Conservation (phyloP, 2,113 vertebrate genomes). For the Arizona elegans region DNA sequence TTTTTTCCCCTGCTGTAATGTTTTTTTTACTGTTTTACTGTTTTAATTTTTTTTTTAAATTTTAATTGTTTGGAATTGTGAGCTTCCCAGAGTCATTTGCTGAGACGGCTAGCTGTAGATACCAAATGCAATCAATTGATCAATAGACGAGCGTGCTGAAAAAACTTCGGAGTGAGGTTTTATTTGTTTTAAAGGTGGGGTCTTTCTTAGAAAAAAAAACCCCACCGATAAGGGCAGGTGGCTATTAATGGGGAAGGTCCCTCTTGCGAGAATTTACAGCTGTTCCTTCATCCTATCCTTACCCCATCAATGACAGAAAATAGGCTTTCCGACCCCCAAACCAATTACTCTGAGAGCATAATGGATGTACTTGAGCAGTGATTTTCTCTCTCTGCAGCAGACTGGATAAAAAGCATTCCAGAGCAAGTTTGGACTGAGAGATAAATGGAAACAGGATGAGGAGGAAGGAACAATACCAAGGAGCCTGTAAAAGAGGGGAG, state of each 20-base stretch:
- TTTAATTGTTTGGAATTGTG: background rate
- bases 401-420: slow-evolving; percentile 28
- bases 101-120: background rate
- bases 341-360: slow-evolving; percentile 53
- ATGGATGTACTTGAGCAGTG: slow-evolving; percentile 15
- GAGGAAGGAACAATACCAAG: background rate
- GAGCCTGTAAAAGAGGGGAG: background rate
- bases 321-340: slow-evolving; percentile 22
- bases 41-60: background rate
- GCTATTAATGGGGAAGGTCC: slow-evolving; percentile 27
- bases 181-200: slow-evolving; percentile 11
- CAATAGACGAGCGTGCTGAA: background rate
- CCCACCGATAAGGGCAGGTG: slow-evolving; percentile 5
- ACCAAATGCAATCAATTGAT: background rate
- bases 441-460: background rate
- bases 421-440: slow-evolving; percentile 34
- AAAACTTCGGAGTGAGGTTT: background rate
- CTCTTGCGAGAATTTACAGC: slow-evolving; percentile 36
- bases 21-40: background rate
- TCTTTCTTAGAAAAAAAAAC: slow-evolving; percentile 39
- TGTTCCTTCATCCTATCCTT: slow-evolving; percentile 9
- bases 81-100: background rate
- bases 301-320: slow-evolving; percentile 45
- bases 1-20: background rate
- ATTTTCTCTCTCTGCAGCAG: slow-evolving; percentile 31